Conservation (phyloP, 2,797 vertebrate genomes). For the Sciurus carolinensis region DNA sequence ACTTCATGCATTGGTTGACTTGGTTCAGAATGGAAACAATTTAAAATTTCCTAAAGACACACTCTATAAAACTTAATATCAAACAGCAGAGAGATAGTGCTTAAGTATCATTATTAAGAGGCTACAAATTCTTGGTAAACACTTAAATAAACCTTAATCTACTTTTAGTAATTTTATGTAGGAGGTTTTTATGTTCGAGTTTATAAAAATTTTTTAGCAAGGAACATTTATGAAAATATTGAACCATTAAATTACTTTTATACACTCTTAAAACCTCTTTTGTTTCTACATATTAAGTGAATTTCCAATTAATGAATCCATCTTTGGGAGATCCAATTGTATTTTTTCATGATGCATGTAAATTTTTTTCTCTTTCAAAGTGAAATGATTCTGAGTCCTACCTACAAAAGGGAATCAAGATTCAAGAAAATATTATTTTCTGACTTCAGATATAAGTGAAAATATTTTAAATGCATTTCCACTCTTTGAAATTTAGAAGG, state of each 20-base stretch:
- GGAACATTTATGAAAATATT: constrained; percentile 42
- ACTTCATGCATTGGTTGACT: background rate
- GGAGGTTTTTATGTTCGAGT: background rate
- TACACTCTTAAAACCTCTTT: background rate
- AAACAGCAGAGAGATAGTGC: background rate
- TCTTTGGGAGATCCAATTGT: constrained; percentile 13
- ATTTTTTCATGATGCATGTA: constrained; percentile 1
- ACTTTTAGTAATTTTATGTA: constrained; percentile 56
- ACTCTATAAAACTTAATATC: constrained; percentile 37
- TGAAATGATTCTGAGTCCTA: background rate
- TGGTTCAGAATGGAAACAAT: constrained; percentile 52
- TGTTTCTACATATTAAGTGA: constrained; percentile 23
- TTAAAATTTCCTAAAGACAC: constrained; percentile 63
- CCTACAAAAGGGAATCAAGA: background rate
- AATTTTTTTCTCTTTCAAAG: background rate
- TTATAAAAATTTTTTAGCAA: constrained; percentile 64
- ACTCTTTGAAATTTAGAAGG: constrained; percentile 62
- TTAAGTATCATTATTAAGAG: background rate
- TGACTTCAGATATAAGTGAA: background rate
- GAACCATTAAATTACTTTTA: constrained; percentile 32
- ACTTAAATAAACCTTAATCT: constrained; percentile 42
- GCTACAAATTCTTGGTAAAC: constrained; percentile 42
- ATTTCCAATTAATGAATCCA: constrained; percentile 14
- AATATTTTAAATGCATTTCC: constrained; percentile 61
- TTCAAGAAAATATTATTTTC: constrained; percentile 32